Percentiles rank a stretch among this genome's conserved stretches.
phyloP scores from a whole-genome alignment of 2,888 invertebrate species.

The Leptinotarsa haldemani region DNA sequence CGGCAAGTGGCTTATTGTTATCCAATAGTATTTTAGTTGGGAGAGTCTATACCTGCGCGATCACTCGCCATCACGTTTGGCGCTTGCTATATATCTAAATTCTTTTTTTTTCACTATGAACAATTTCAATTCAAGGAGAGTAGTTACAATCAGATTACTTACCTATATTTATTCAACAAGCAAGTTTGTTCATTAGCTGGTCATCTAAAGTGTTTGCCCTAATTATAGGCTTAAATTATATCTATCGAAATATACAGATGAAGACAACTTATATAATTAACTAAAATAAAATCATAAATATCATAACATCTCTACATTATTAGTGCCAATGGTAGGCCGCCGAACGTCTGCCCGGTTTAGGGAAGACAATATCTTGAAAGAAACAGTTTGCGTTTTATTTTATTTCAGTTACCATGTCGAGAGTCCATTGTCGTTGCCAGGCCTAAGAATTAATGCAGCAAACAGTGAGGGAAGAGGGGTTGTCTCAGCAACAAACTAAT shows the following conservation, averaged over 20 bases:
- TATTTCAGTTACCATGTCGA: conserved; percentile 57
- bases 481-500: conserved; percentile 49
- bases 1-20: too few species aligned
- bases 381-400: conserved; percentile 30
- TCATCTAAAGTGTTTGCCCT: conserved; percentile 20
- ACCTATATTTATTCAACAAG: background rate
- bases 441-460: conserved; percentile 67
- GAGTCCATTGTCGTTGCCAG: conserved; percentile 67
- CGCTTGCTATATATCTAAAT: too few species aligned
- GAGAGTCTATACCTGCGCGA: too few species aligned
- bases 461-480: conserved; percentile 67
- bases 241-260: conserved; percentile 50
- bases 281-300: conserved; percentile 50
- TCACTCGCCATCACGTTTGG: too few species aligned
- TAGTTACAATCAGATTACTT: background rate
- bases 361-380: conserved; percentile 61
- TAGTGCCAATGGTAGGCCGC: conserved; percentile 64
- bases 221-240: conserved; percentile 42
- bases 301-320: conserved; percentile 64
- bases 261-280: conserved; percentile 42
- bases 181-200: conserved; percentile 10
- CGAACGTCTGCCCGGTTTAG: conserved; percentile 55
- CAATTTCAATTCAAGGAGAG: background rate
- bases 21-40: too few species aligned
- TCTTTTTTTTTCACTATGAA: too few species aligned